A percentile compares a stretch with the other conserved stretches of the same genome.
These are phyloP conservation scores for Epinephelus moara DNA, from an alignment of 2,113 vertebrate species.

Conservation along the genomic window DNA sequence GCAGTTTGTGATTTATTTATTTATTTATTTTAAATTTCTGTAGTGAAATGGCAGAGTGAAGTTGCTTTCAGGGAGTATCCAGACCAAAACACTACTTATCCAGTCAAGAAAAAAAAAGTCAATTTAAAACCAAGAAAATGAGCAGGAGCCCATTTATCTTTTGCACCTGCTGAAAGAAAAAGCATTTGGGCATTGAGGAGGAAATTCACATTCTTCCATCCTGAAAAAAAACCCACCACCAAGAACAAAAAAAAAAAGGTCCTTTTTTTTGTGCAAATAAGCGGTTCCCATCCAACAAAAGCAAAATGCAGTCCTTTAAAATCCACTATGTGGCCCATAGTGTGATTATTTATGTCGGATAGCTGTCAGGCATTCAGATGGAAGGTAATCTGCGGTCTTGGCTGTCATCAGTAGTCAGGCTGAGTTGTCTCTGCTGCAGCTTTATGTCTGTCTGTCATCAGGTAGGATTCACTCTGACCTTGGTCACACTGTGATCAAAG, in stretches of 20 bases:
- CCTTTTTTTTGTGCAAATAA: neutral
- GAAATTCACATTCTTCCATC: neutral
- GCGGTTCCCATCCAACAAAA: slow-evolving; percentile 15
- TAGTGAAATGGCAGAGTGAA: too few relatives aligned
- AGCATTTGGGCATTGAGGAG: neutral
- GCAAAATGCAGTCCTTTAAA: slow-evolving; percentile 12
- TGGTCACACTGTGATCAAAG: neutral
- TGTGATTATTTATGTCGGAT: slow-evolving; percentile 6
- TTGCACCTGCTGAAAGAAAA: neutral
- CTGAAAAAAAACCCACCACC: neutral
- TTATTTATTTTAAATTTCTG: too few relatives aligned
- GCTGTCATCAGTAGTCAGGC: too few relatives aligned
- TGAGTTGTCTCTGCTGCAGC: too few relatives aligned
- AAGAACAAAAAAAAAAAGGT: neutral
- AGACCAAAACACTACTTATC: too few relatives aligned
- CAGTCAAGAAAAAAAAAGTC: too few relatives aligned
- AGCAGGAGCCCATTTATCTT: too few relatives aligned
- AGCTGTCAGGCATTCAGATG: neutral
- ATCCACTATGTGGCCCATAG: neutral
- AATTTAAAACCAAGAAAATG: too few relatives aligned
- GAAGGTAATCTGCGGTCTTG: slow-evolving; percentile 20
- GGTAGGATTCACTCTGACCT: neutral
- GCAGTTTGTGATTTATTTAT: too few relatives aligned
- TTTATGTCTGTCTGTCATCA: neutral
- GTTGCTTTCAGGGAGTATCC: too few relatives aligned